phyloP scores from a whole-genome alignment of 2,113 vertebrate genomes.

The Microtus richardsoni region DNA sequence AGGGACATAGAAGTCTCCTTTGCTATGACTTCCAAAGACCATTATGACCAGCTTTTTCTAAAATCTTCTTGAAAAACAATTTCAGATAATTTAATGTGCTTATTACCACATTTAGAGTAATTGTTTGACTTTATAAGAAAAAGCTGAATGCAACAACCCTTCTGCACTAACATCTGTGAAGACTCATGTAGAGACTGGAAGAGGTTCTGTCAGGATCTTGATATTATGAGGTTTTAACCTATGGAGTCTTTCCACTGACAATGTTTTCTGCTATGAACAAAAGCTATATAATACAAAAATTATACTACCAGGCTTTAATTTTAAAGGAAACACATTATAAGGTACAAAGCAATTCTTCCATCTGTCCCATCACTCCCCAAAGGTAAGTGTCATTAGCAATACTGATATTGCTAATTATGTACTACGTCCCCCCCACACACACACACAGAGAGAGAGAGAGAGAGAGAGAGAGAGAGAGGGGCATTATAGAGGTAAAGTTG shows the following conservation, averaged over 20 bases:
- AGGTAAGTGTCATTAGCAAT: neutral
- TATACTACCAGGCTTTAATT: neutral
- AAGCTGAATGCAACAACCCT: neutral
- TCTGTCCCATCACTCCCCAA: neutral
- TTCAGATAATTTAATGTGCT: conserved; percentile 4
- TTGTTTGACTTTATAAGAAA: neutral
- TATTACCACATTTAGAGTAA: neutral
- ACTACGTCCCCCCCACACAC: neutral
- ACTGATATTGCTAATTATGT: neutral
- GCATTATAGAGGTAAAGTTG: neutral
- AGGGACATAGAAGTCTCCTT: neutral
- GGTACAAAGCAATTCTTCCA: neutral
- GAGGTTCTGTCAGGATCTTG: neutral
- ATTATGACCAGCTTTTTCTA: neutral
- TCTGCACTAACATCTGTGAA: neutral
- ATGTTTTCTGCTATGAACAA: neutral
- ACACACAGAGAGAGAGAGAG: neutral
- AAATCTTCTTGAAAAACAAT: neutral
- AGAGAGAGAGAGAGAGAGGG: neutral
- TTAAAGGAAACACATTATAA: conserved; percentile 31
- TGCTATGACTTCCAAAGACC: neutral
- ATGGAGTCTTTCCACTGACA: neutral
- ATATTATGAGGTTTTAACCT: neutral
- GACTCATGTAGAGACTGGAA: neutral
- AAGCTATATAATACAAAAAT: neutral